Conservation (phyloP, 2,113 vertebrate genomes). For the Okapia johnstoni region DNA sequence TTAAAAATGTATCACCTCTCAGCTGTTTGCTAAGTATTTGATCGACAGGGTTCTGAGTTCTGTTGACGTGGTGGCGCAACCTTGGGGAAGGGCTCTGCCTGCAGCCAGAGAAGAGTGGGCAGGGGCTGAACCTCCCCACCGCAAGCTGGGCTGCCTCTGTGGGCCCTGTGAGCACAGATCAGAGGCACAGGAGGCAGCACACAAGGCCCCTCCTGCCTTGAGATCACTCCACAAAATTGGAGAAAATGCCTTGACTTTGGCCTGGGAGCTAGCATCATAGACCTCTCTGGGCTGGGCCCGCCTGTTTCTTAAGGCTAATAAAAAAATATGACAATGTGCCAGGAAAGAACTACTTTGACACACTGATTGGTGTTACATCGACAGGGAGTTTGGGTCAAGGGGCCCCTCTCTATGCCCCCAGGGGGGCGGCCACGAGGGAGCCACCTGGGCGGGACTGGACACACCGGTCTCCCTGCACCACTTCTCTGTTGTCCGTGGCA, state of each 20-base stretch:
- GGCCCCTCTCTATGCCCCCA: background rate
- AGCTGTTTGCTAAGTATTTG: background rate
- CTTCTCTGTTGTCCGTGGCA: background rate
- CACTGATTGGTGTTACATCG: background rate
- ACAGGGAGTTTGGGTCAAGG: background rate
- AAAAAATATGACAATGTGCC: background rate
- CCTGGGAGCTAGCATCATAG: background rate
- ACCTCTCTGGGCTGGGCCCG: background rate
- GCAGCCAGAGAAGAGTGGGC: background rate
- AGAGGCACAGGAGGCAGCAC: background rate
- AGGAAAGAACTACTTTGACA: background rate
- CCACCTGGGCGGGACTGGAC: background rate
- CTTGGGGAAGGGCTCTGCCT: background rate
- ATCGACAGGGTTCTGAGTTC: background rate
- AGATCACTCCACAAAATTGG: background rate
- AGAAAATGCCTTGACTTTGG: background rate
- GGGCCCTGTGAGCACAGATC: background rate
- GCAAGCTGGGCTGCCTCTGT: background rate
- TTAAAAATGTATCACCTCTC: background rate
- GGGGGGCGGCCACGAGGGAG: background rate
- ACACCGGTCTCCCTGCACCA: background rate
- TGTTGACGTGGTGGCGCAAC: background rate
- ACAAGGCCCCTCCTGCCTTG: fast-evolving
- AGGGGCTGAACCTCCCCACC: background rate
- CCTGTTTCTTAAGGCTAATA: background rate